Percentiles rank a stretch among this genome's conserved stretches.
These are phyloP conservation scores for Myotis yumanensis DNA, from an alignment of 2,113 vertebrate genomes.

Conservation along the genomic window DNA sequence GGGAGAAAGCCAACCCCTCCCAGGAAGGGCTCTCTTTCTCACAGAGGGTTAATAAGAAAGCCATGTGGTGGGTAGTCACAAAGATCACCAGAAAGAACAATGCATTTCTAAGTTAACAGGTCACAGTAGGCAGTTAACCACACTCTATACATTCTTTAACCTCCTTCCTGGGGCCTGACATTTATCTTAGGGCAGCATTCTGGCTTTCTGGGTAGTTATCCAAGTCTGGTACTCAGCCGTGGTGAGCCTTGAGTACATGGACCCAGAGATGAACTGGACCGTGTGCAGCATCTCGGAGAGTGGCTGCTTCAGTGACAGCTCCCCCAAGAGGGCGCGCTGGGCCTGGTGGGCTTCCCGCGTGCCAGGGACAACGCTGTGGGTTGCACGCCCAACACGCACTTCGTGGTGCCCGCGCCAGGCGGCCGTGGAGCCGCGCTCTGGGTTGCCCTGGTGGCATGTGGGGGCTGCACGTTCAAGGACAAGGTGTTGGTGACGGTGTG, in stretches of 20 bases:
- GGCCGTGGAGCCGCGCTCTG: constrained; percentile 70
- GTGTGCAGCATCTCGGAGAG: constrained; percentile 64
- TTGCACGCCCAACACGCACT: constrained; percentile 81
- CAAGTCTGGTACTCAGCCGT: constrained; percentile 68
- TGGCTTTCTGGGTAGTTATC: too few relatives aligned
- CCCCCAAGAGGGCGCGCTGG: constrained; percentile 81
- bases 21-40: too few relatives aligned
- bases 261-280: constrained; percentile 83
- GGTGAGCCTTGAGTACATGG: constrained; percentile 83
- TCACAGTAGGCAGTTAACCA: too few relatives aligned
- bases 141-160: too few relatives aligned
- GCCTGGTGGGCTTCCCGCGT: constrained; percentile 85
- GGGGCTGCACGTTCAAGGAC: constrained; percentile 85
- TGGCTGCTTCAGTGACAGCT: constrained; percentile 85
- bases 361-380: constrained; percentile 79
- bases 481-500: constrained; percentile 84
- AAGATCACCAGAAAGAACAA: too few relatives aligned
- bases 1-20: too few relatives aligned
- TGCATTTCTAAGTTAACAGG: too few relatives aligned
- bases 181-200: too few relatives aligned
- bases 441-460: constrained; percentile 86
- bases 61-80: too few relatives aligned
- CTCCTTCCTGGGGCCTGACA: too few relatives aligned
- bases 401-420: constrained; percentile 77
- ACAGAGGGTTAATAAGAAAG: too few relatives aligned